Evolutionary conservation across 2,113 vertebrate genomes (phyloP).

Genomic region (Oreochromis tanganicae): DNA sequence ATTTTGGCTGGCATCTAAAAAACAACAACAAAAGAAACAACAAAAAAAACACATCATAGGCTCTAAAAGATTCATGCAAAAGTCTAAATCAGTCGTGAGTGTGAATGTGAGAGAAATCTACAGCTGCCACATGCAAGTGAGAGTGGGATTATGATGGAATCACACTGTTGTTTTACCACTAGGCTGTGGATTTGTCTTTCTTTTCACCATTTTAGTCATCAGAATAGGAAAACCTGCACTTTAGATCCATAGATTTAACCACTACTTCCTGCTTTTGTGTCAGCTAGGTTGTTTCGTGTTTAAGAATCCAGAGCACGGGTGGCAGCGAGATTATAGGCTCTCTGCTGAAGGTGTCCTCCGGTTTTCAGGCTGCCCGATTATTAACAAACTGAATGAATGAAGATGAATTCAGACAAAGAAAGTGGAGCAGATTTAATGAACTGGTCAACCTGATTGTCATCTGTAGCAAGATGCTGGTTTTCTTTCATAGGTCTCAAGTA

Average conservation of each 20-base stretch:
- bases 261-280: not conserved
- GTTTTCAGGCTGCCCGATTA: not conserved
- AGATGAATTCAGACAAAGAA: not conserved
- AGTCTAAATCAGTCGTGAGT: not conserved
- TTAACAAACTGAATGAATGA: not conserved
- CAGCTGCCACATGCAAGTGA: not conserved
- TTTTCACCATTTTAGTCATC: not conserved
- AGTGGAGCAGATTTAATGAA: not conserved
- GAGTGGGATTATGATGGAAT: not conserved
- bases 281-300: not conserved
- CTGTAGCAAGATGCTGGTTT: not conserved
- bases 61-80: not conserved
- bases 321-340: not conserved
- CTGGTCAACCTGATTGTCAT: not conserved
- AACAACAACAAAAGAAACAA: not conserved
- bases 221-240: not conserved
- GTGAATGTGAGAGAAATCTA: not conserved
- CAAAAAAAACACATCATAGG: rapidly evolving
- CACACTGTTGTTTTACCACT: not conserved
- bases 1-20: not conserved
- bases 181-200: not conserved
- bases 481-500: not conserved
- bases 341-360: not conserved
- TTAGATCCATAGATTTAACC: not conserved
- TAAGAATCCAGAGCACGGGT: not conserved